Percentiles rank a stretch among this genome's conserved stretches.
phyloP scores from a whole-genome alignment of 2,113 vertebrate species.

The Perca schrenkii region DNA sequence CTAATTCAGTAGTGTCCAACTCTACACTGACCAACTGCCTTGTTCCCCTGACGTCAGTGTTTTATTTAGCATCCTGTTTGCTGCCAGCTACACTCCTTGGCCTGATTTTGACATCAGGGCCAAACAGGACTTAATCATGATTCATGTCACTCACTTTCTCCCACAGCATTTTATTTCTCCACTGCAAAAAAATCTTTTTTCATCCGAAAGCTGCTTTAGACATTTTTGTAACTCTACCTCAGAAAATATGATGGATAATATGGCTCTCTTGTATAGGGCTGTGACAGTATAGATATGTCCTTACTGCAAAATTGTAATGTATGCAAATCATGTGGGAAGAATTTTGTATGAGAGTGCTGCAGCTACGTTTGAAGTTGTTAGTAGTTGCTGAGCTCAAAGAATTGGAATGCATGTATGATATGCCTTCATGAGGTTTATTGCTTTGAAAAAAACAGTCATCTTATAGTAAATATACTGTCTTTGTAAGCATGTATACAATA shows the following conservation, averaged over 20 bases:
- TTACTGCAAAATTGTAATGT: not conserved
- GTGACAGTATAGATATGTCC: not conserved
- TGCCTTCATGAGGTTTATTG: constrained; percentile 4
- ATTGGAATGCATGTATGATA: constrained; percentile 8
- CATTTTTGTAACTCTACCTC: not conserved
- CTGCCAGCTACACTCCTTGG: constrained; percentile 12
- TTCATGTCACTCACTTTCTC: constrained; percentile 32
- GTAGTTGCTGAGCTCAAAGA: not conserved
- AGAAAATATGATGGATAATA: not conserved
- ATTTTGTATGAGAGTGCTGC: not conserved
- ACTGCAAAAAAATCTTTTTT: constrained; percentile 8
- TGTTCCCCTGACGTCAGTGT: constrained; percentile 3
- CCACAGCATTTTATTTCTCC: constrained; percentile 12
- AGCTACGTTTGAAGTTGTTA: not conserved
- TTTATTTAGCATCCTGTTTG: constrained; percentile 31
- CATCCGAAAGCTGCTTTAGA: constrained; percentile 1
- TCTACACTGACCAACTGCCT: not conserved
- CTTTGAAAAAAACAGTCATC: constrained; percentile 32
- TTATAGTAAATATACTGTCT: not conserved
- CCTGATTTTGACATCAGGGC: constrained; percentile 46
- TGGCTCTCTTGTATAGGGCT: not conserved
- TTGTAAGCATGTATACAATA: not conserved
- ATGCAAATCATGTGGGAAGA: not conserved
- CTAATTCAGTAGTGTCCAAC: not conserved
- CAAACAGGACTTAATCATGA: constrained; percentile 22